Base-by-base conservation (phyloP, 2,113 vertebrate genomes). In the Probosciger aterrimus region DNA sequence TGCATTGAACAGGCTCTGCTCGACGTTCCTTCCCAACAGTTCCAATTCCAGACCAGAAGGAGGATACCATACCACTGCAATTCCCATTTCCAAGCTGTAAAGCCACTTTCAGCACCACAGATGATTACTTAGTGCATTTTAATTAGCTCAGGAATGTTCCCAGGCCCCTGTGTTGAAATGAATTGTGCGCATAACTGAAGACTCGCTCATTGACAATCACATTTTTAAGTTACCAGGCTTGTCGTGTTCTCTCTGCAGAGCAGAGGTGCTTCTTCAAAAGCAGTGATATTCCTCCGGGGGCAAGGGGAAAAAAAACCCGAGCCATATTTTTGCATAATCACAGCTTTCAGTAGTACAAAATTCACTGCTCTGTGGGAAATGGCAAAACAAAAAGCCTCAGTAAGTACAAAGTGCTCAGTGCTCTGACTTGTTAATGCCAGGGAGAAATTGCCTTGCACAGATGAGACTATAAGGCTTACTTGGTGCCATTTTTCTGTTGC, bases 281-380 rank as follows among this genome's bases (percentile, higher is more conserved):
- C 52, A 46, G 47, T 5, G 30, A 79, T 73, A 68, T 35, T 89
- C 65, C 77, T 82, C 39, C 0, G 0, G 65, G 74, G 50, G 41
- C 7, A 43, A 50, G 10, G 14, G 14, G 3, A 2, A 5, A 27
- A 27, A 14, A 31, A 53, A 5, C 7, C 39, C 35, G 47, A 35
- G 22, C 16, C 14, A 2, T 71, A 41, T 87, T 96, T 95, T 94
- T 97, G 89, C 93, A 85, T 94, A 82, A 90, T 94, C 87, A 87
- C 52, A 53, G 78, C 82, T 92, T 96, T 80, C 75, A 80, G 75
- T 31, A 76, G 33, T 16, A 90, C 73, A 68, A 79, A 95, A 96
- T 76, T 59, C 41, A 73, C 13, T 6, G 47, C 89, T 90, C 49
- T n/a, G 31, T 80, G 87, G 87, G 89, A 94, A 95, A 95, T 11